phyloP scores from a whole-genome alignment of 2,797 vertebrate genomes.

The Betta splendens region DNA sequence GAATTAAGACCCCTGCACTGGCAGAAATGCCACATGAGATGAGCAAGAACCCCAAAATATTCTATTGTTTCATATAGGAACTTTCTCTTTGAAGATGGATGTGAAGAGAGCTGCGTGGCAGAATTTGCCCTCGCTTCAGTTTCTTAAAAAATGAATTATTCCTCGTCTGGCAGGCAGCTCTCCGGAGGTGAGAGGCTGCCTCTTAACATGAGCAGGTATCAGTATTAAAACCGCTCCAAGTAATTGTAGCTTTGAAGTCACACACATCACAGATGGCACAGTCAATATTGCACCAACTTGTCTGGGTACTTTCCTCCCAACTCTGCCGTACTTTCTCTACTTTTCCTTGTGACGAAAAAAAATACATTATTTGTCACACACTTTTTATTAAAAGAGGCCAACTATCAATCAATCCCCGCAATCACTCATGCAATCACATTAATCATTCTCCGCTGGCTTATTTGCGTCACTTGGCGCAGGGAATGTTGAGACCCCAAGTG shows the following conservation, averaged over 20 bases:
- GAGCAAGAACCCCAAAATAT: constrained; percentile 75
- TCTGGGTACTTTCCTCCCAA: constrained; percentile 69
- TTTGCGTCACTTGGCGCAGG: constrained; percentile 73
- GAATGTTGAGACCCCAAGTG: constrained; percentile 61
- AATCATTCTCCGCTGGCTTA: constrained; percentile 70
- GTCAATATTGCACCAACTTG: constrained; percentile 82
- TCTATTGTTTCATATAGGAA: constrained; percentile 79
- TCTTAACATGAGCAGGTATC: constrained; percentile 82
- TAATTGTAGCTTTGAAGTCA: constrained; percentile 85
- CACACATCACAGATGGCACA: constrained; percentile 79
- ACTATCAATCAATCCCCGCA: constrained; percentile 74
- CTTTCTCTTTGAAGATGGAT: constrained; percentile 77
- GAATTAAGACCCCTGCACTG: constrained; percentile 68
- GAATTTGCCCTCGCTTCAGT: constrained; percentile 74
- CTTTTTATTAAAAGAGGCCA: constrained; percentile 74
- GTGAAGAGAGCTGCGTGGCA: constrained; percentile 68
- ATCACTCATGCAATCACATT: constrained; percentile 78
- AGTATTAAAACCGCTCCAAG: constrained; percentile 80
- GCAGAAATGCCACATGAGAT: constrained; percentile 62
- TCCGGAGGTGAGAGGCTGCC: constrained; percentile 79
- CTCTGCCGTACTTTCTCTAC: constrained; percentile 57
- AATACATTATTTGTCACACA: constrained; percentile 72
- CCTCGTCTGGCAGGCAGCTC: constrained; percentile 78
- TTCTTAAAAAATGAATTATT: constrained; percentile 80
- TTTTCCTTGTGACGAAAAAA: constrained; percentile 60